Percentiles rank a stretch among this genome's conserved stretches.
Conservation (phyloP, 2,113 vertebrate genomes). For the Dinomys branickii region DNA sequence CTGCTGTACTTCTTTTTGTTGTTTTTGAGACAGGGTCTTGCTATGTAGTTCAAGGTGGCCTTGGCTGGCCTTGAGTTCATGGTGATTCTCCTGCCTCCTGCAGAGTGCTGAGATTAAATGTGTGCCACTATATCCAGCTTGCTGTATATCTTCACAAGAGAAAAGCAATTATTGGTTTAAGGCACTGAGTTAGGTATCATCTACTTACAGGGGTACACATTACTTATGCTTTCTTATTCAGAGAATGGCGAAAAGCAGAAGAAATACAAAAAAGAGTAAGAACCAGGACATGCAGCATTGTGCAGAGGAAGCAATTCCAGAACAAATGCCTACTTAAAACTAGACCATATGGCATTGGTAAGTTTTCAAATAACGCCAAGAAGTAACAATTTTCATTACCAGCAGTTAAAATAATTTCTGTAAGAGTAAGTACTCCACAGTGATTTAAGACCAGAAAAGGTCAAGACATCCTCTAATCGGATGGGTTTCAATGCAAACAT, state of each 20-base stretch:
- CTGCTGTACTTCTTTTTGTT: not conserved
- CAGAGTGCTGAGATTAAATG: not conserved
- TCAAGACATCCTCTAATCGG: slow-evolving; percentile 42
- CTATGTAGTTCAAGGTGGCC: not conserved
- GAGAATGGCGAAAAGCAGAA: not conserved
- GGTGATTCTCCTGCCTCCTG: not conserved
- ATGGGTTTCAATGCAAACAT: slow-evolving; percentile 63
- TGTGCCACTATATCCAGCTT: not conserved
- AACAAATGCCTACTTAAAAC: slow-evolving; percentile 23
- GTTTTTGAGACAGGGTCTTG: not conserved
- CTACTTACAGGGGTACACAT: not conserved
- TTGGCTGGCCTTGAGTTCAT: not conserved
- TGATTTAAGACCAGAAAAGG: slow-evolving; percentile 60
- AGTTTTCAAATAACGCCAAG: slow-evolving; percentile 7
- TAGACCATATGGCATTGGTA: not conserved
- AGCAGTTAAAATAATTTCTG: slow-evolving; percentile 51
- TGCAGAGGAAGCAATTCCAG: not conserved
- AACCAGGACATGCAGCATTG: not conserved
- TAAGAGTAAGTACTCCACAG: not conserved
- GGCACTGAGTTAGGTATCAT: not conserved
- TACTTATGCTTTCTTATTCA: not conserved
- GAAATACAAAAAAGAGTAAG: not conserved
- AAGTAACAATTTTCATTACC: slow-evolving; percentile 5
- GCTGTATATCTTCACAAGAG: not conserved
- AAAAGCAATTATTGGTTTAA: not conserved